Conservation (phyloP, 2,888 invertebrate genomes). For the Dusona sp. region DNA sequence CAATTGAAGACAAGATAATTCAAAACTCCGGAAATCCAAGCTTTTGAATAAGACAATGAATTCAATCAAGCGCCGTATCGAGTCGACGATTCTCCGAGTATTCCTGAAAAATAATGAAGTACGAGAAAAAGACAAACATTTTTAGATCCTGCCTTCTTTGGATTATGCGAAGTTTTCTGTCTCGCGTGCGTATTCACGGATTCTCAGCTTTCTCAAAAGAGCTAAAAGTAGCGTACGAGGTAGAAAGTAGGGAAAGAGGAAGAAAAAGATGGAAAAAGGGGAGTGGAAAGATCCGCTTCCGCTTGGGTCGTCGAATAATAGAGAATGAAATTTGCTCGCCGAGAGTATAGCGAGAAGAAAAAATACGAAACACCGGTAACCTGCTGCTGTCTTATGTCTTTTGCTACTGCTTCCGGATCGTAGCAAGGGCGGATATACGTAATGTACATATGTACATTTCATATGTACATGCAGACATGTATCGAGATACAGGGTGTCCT, state of each 20-base stretch:
- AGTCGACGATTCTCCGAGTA: constrained; percentile 37
- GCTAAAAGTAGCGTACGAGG: constrained; percentile 8
- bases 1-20: not conserved
- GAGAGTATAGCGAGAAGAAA: constrained; percentile 63
- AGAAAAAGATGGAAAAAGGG: constrained; percentile 37
- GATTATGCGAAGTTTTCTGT: constrained; percentile 50
- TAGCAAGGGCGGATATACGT: constrained; percentile 24
- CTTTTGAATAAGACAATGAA: constrained; percentile 25
- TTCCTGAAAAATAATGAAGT: constrained; percentile 49
- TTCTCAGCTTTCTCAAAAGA: constrained; percentile 36
- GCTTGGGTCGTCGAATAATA: constrained; percentile 57
- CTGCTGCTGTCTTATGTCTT: constrained; percentile 41
- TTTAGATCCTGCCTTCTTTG: constrained; percentile 56
- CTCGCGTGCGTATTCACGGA: constrained; percentile 57
- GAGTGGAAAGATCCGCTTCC: constrained; percentile 64
- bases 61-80: not conserved
- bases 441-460: not conserved
- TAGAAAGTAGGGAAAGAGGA: not conserved
- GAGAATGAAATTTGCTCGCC: constrained; percentile 63
- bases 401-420: constrained; percentile 41
- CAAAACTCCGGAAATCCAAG: not conserved
- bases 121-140: constrained; percentile 49
- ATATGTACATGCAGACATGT: not conserved
- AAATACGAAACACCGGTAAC: constrained; percentile 46
- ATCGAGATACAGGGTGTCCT: not conserved